Base-by-base conservation (phyloP, 2,113 vertebrate species). In the Petromus typicus region DNA sequence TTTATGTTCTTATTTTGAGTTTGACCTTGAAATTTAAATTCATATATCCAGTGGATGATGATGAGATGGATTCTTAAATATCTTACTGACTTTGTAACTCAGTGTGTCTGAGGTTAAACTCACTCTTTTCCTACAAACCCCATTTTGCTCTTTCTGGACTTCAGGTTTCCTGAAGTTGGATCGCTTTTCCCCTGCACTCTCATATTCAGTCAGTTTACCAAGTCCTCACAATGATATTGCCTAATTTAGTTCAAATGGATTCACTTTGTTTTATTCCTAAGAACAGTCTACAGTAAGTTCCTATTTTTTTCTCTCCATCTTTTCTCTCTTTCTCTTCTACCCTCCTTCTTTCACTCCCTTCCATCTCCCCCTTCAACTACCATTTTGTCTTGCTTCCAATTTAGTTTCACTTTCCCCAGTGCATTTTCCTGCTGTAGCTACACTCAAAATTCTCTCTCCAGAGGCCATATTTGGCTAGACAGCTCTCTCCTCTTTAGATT, bases 1-100 rank as follows among this genome's bases (percentile, higher is more conserved):
- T 14, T 4, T 95, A 1, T 51, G 73, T 92, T 2, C 54, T 32
- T 73, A 20, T 75, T 32, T 93, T 95, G 56, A 95, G 0, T 7
- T 54, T 91, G 48, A 2, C 7, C 51, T 94, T 92, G 48, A 93
- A 90, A 3, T 85, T 93, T 18, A 61, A 85, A 30, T 54, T 94
- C 16, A 32, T 88, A 17, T 67, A 84, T 69, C 17, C 27, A 71
- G 45, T 64, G 51, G 13, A n/a, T 5, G 86, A 5, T 92, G 40
- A n/a, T n/a, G 22, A 78, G 40, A 82, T 59, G 95, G 5, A 57
- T 59, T 32, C 56, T 79, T 89, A 54, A 48, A 59, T 73, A 85
- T 67, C 32, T 90, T 57, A 76, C 18, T 34, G 51, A 12, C 34
- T 32, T 22, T 32, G 2, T n/a, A 89, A 75, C 45, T 84, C 40